Percentiles rank a stretch among this genome's conserved stretches.
phyloP scores from a whole-genome alignment of 1,140 invertebrate genomes.

The Dendroctonus ponderosae region DNA sequence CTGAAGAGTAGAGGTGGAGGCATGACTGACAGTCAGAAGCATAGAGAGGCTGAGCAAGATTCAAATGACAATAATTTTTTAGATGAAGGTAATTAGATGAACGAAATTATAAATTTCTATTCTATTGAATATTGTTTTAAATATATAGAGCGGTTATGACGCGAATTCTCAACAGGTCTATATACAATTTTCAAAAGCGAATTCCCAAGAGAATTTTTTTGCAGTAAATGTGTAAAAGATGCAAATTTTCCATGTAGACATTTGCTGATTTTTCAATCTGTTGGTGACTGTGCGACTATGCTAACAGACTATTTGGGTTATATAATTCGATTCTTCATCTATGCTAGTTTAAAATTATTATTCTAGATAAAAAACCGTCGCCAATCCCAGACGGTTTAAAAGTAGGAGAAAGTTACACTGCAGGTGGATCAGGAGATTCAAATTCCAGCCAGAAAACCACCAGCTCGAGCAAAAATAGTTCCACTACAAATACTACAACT shows the following conservation, averaged over 20 bases:
- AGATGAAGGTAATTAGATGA: conserved; percentile 2
- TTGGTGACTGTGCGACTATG: no score
- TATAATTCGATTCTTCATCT: neutral
- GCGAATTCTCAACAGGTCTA: no score
- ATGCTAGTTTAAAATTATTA: neutral
- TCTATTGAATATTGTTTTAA: neutral
- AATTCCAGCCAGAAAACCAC: conserved; percentile 62
- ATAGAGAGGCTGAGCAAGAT: conserved; percentile 11
- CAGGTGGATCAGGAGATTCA: conserved; percentile 54
- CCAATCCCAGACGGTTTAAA: conserved; percentile 23
- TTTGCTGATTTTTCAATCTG: no score
- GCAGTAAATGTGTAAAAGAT: no score
- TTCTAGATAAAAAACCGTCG: conserved; percentile 22
- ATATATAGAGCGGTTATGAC: no score
- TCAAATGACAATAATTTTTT: conserved; percentile 21
- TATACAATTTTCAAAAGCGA: no score
- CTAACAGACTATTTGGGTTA: no score
- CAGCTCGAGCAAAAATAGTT: conserved; percentile 59
- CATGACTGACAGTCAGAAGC: conserved; percentile 9
- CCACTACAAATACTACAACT: conserved; percentile 59
- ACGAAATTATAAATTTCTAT: neutral
- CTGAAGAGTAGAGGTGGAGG: conserved; percentile 1
- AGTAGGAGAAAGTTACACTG: conserved; percentile 37
- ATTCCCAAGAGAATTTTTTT: no score
- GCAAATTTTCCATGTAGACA: no score